Percentiles rank a stretch among this genome's conserved stretches.
phyloP scores from a whole-genome alignment of 64 coral and sea anemone species.

The Astreopora myriophthalma region DNA sequence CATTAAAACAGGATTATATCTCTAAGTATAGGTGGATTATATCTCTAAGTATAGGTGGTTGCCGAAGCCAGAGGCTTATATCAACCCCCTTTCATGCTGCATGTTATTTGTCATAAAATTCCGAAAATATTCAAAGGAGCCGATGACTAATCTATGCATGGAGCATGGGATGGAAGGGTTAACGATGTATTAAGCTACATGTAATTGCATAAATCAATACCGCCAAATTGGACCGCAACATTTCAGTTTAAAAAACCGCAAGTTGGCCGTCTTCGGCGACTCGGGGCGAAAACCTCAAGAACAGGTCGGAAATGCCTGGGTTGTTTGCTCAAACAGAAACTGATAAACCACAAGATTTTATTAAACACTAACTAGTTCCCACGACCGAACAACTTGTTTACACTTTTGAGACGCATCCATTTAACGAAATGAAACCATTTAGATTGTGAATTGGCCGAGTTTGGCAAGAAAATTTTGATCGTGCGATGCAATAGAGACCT shows the following conservation, averaged over 20 bases:
- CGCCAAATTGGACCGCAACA: background rate
- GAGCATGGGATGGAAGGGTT: background rate
- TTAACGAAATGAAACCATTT: background rate
- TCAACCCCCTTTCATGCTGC: background rate
- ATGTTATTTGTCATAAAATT: background rate
- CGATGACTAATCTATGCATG: background rate
- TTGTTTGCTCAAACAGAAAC: background rate
- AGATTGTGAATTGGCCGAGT: background rate
- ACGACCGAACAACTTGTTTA: background rate
- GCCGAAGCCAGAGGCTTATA: no score
- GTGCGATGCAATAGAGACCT: no score
- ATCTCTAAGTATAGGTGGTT: no score
- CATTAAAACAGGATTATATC: no score
- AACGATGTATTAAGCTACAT: no score
- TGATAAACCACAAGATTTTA: background rate
- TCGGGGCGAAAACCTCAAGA: background rate
- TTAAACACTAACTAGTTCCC: background rate
- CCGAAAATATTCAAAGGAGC: background rate
- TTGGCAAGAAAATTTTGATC: no score
- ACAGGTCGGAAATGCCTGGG: background rate
- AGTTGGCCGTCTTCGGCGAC: background rate
- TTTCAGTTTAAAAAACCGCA: background rate
- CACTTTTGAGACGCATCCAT: background rate
- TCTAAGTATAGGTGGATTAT: no score
- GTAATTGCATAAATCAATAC: background rate